These are phyloP conservation scores for Pocillopora meandrina DNA, from an alignment of 92 coral and sea anemone species.

Conservation along the genomic window DNA sequence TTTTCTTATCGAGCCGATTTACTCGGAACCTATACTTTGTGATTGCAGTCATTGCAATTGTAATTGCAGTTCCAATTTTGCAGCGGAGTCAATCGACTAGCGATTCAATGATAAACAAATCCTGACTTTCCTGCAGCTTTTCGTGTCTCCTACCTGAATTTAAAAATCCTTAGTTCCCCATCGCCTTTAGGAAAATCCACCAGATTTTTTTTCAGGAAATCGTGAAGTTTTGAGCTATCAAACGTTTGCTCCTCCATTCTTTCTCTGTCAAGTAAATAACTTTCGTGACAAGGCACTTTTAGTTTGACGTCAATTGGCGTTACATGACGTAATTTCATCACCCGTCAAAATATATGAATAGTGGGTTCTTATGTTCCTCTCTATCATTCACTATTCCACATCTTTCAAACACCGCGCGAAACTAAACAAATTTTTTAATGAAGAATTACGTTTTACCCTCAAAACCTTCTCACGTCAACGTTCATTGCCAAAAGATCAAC, in stretches of 20 bases:
- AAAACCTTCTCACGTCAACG: neutral
- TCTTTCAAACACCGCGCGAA: no score
- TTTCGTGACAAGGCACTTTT: neutral
- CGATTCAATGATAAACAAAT: neutral
- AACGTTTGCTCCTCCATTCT: slow-evolving; percentile 20
- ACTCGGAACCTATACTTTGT: no score
- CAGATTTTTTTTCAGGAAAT: slow-evolving; percentile 34
- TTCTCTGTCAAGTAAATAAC: no score
- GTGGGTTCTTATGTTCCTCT: no score
- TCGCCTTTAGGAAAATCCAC: slow-evolving; percentile 22
- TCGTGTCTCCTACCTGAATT: slow-evolving; percentile 29
- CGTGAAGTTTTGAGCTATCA: slow-evolving; percentile 34
- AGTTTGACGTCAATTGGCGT: neutral
- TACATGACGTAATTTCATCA: slow-evolving; percentile 5
- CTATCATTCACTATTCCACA: no score
- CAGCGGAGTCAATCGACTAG: no score
- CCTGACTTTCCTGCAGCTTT: no score
- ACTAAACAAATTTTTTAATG: no score
- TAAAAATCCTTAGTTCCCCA: slow-evolving; percentile 12
- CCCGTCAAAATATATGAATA: no score
- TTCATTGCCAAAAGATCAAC: neutral
- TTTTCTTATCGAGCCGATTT: no score
- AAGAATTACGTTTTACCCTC: neutral
- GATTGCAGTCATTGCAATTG: no score
- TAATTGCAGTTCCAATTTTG: no score